Base-by-base conservation (phyloP, 2,888 invertebrate genomes). In the Calliopum simillimum region DNA sequence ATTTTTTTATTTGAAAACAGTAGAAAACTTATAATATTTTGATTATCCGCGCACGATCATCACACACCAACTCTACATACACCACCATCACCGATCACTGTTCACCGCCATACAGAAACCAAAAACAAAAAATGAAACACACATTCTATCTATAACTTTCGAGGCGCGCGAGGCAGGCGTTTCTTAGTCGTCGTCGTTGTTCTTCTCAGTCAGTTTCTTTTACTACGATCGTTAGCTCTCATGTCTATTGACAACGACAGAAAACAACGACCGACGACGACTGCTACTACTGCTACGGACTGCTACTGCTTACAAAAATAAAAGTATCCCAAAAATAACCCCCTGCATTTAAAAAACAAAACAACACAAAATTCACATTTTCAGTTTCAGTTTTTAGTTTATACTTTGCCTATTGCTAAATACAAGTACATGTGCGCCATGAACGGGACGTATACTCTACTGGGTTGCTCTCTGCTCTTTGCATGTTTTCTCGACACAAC, bases 251-350 rank as follows among this genome's bases (percentile, higher is more conserved):
- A 73, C 74, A 62, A 70, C 71, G 70, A 72, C 74, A n/a, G n/a
- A n/a, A n/a, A n/a, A n/a, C n/a, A n/a, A n/a, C n/a, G n/a, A n/a
- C n/a, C n/a, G 72, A 71, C 71, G 71, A 68, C 73, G 46, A 69
- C 67, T 69, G 62, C 73, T 53, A 69, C 55, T 66, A 69, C 55
- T 66, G 43, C 69, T 61, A 64, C 70, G 59, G 64, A 67, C 72
- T 72, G 62, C 71, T 73, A 72, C 70, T 75, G 56, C 71, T 71
- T 71, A 68, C 63, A 69, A 69, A 65, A 68, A 73, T 74, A 78
- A 79, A 75, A 77, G 78, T 79, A 80, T 79, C 79, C 80, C 80
- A 80, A 80, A 80, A 80, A 80, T 80, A 80, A 80, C 79, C 80
- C 79, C 80, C 80, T 80, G 77, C 78, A 76, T 72, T 75, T 75